A percentile compares a stretch with the other conserved stretches of the same genome.
These are phyloP conservation scores for Dolichallabes microphthalmus DNA, from an alignment of 2,113 vertebrate genomes.

Conservation along the genomic window DNA sequence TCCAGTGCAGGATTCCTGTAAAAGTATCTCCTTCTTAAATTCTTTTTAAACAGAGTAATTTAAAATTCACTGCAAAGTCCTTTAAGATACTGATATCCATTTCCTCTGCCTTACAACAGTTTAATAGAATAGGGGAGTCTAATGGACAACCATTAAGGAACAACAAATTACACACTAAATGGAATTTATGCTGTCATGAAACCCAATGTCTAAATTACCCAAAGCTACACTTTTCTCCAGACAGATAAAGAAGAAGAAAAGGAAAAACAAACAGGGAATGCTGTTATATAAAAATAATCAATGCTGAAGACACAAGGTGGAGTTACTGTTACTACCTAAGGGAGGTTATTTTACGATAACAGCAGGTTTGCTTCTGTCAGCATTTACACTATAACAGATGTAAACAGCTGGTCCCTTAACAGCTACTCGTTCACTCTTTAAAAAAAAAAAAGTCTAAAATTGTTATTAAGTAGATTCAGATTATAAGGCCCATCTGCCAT, in stretches of 20 bases:
- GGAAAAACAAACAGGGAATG: neutral
- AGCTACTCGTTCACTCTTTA: neutral
- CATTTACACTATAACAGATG: neutral
- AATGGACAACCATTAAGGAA: neutral
- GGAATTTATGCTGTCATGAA: neutral
- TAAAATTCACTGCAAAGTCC: neutral
- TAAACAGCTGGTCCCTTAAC: neutral
- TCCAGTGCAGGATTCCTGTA: constrained; percentile 93
- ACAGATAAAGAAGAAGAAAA: neutral
- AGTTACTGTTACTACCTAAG: neutral
- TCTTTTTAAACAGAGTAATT: neutral
- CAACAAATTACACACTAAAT: constrained; percentile 4
- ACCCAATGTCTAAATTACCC: neutral
- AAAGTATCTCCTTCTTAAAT: neutral
- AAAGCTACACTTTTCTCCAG: neutral
- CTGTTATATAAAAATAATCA: neutral
- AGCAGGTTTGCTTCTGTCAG: neutral
- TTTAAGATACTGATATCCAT: neutral
- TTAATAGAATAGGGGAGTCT: neutral
- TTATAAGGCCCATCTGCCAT: neutral
- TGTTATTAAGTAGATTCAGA: neutral
- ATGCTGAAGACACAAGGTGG: neutral
- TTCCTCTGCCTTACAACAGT: neutral
- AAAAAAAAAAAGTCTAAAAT: neutral
- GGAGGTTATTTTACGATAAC: neutral